These are phyloP conservation scores for Platorchestia sp. DNA, from an alignment of 1,140 invertebrate species.

Conservation along the genomic window DNA sequence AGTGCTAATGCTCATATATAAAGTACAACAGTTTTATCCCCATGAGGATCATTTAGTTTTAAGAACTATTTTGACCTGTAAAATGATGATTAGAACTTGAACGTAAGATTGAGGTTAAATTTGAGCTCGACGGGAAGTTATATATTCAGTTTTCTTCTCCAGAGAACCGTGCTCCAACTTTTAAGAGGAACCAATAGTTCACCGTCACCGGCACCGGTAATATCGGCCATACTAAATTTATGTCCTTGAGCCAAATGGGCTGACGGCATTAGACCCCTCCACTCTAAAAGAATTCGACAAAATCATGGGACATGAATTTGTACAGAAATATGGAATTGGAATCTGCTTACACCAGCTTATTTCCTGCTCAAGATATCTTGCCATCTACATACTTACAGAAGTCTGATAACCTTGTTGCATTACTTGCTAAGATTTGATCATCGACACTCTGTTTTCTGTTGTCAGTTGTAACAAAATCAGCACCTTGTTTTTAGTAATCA, in stretches of 20 bases:
- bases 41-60: too few relatives aligned
- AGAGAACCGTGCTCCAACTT: not conserved
- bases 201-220: not conserved
- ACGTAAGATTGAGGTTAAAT: not conserved
- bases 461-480: too few relatives aligned
- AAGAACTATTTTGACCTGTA: not conserved
- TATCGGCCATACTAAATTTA: not conserved
- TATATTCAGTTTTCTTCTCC: not conserved
- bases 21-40: too few relatives aligned
- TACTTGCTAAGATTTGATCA: too few relatives aligned
- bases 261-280: not conserved
- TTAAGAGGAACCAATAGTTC: not conserved
- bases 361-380: too few relatives aligned
- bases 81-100: not conserved
- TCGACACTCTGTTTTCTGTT: too few relatives aligned
- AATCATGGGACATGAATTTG: not conserved
- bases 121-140: not conserved
- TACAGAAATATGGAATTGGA: too few relatives aligned
- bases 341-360: too few relatives aligned
- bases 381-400: too few relatives aligned
- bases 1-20: too few relatives aligned
- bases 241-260: not conserved
- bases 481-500: too few relatives aligned
- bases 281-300: not conserved
- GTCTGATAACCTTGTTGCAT: too few relatives aligned